Percentiles rank a stretch among this genome's conserved stretches.
Conservation (phyloP, 2,888 invertebrate species). For the Catocala fraxini region DNA sequence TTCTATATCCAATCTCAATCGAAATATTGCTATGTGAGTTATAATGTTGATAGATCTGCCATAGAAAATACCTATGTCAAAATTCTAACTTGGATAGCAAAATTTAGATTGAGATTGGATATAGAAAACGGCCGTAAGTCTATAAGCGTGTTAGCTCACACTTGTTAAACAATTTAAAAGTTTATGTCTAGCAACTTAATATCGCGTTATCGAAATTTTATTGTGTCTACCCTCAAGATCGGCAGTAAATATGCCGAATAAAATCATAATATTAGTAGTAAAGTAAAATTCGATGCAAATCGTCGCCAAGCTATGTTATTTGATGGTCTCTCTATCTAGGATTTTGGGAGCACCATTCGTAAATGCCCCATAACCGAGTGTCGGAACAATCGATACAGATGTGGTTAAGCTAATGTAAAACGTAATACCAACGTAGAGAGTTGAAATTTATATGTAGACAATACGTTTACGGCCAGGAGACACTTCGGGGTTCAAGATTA, state of each 20-base stretch:
- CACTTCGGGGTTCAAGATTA: constrained; percentile 35
- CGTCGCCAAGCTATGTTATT: constrained; percentile 26
- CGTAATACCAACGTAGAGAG: constrained; percentile 27
- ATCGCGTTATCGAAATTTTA: constrained; percentile 3
- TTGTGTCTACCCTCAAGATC: constrained; percentile 1
- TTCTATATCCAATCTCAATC: no score
- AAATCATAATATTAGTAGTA: constrained; percentile 23
- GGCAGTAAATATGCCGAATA: constrained; percentile 11
- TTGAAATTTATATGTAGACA: constrained; percentile 24
- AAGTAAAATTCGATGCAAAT: constrained; percentile 30
- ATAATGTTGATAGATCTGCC: no score
- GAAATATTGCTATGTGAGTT: no score
- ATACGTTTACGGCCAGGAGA: constrained; percentile 35
- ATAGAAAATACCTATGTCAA: no score
- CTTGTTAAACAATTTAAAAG: constrained; percentile 3
- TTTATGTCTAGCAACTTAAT: constrained; percentile 1
- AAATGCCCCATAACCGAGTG: constrained; percentile 25
- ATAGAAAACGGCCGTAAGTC: no score
- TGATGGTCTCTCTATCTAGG: constrained; percentile 29
- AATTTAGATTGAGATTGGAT: no score
- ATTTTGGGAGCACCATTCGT: constrained; percentile 33
- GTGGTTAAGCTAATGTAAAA: constrained; percentile 24
- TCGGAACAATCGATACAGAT: constrained; percentile 25
- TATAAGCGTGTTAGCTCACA: neutral
- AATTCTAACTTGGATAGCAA: no score